These are phyloP conservation scores for Aphaenogaster floridana DNA, from an alignment of 1,140 invertebrate genomes.

Conservation along the genomic window DNA sequence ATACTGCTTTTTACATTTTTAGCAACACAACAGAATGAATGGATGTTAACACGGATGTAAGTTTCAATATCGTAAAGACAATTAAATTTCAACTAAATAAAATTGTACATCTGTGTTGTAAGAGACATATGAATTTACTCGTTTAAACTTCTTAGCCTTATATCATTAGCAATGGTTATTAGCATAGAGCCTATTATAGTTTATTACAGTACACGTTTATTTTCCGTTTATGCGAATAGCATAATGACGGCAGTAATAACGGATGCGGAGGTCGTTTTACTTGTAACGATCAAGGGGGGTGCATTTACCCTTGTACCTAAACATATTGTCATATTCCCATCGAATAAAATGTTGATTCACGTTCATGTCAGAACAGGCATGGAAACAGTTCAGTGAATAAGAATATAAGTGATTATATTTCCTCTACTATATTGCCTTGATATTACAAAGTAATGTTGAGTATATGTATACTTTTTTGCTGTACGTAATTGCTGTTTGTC, in stretches of 20 bases:
- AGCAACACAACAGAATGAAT: neutral
- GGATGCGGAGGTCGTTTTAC: neutral
- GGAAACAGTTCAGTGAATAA: neutral
- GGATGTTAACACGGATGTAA: neutral
- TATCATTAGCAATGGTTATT: slow-evolving; percentile 5
- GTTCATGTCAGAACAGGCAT: neutral
- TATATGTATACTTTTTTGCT: neutral
- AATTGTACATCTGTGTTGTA: neutral
- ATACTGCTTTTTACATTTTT: slow-evolving; percentile 15
- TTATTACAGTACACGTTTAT: neutral
- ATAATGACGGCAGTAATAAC: neutral
- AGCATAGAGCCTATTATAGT: neutral
- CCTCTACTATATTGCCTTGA: neutral
- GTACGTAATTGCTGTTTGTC: neutral
- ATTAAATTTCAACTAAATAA: neutral
- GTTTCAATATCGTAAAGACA: neutral
- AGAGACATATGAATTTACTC: neutral
- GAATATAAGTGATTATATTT: slow-evolving; percentile 8
- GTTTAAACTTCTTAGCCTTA: neutral
- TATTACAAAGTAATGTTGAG: neutral
- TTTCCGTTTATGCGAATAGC: neutral
- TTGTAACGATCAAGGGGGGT: neutral
- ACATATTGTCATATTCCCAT: slow-evolving; percentile 34
- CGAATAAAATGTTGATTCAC: slow-evolving; percentile 28
- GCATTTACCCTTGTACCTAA: neutral